phyloP scores from a whole-genome alignment of 1,140 invertebrate genomes.

The Aricia agestis region DNA sequence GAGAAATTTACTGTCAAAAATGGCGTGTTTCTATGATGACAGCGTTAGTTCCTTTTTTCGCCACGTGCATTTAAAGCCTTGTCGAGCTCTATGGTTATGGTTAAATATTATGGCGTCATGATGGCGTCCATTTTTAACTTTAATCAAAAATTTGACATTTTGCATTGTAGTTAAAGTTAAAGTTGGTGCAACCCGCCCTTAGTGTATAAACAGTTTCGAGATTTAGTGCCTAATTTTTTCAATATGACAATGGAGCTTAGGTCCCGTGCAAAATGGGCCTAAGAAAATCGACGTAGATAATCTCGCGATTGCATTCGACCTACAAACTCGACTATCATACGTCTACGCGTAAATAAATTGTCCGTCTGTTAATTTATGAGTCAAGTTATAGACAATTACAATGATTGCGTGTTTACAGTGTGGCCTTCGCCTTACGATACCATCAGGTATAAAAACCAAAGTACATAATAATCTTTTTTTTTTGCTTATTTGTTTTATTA shows the following conservation, averaged over 20 bases:
- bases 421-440: neutral
- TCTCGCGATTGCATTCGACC: neutral
- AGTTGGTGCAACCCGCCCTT: too few species aligned
- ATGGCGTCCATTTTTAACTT: too few species aligned
- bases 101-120: too few species aligned
- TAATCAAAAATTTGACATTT: too few species aligned
- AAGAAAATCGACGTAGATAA: neutral
- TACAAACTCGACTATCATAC: neutral
- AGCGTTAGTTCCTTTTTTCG: too few species aligned
- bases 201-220: too few species aligned
- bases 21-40: too few species aligned
- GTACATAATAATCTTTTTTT: constrained; percentile 3
- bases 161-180: too few species aligned
- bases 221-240: too few species aligned
- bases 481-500: constrained; percentile 10
- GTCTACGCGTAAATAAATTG: neutral
- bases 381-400: constrained; percentile 8
- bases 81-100: too few species aligned
- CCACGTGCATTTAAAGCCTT: too few species aligned
- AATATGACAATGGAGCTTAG: neutral
- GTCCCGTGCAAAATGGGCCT: neutral
- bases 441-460: constrained; percentile 11
- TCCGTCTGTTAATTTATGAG: neutral
- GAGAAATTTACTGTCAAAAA: too few species aligned
- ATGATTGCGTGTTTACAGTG: neutral